Conservation (phyloP, 2,888 invertebrate genomes). For the Oconnorella tubifera region DNA sequence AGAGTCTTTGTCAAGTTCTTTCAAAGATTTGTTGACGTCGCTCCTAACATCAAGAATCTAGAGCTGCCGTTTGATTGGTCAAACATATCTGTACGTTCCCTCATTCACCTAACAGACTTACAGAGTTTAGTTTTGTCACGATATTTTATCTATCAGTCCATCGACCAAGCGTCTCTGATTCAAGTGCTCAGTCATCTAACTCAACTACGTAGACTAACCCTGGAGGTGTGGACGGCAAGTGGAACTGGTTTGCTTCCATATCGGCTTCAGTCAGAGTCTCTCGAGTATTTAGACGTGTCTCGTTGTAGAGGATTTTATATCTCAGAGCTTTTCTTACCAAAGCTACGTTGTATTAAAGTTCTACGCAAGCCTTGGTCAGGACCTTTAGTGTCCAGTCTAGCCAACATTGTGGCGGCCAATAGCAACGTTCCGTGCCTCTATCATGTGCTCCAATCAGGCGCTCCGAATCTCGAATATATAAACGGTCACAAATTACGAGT, state of each 20-base stretch:
- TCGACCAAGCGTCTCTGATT: conserved; percentile 43
- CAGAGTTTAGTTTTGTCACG: conserved; percentile 47
- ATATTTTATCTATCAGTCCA: conserved; percentile 45
- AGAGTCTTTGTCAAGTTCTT: conserved; percentile 47
- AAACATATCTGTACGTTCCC: conserved; percentile 41
- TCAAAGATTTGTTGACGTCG: conserved; percentile 42
- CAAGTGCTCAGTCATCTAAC: conserved; percentile 39
- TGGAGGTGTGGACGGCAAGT: conserved; percentile 53
- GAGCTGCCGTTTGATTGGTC: conserved; percentile 53
- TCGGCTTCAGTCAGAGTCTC: conserved; percentile 40
- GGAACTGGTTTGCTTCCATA: conserved; percentile 44
- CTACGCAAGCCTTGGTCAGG: conserved; percentile 46
- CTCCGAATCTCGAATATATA: conserved; percentile 44
- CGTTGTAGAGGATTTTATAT: conserved; percentile 52
- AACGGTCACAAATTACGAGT: conserved; percentile 45
- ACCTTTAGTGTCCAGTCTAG: conserved; percentile 40
- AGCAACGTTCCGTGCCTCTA: conserved; percentile 46
- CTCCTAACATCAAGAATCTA: conserved; percentile 44
- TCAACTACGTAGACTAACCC: conserved; percentile 41
- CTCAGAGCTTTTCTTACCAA: conserved; percentile 41
- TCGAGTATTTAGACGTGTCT: conserved; percentile 49
- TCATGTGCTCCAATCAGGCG: conserved; percentile 43
- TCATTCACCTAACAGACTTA: conserved; percentile 42
- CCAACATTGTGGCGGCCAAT: background rate
- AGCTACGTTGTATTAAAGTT: conserved; percentile 42